Evolutionary conservation across 2,113 vertebrate genomes (phyloP), one percentile per base, ranked within the genome.

Genomic region (Scytalopus superciliaris): DNA sequence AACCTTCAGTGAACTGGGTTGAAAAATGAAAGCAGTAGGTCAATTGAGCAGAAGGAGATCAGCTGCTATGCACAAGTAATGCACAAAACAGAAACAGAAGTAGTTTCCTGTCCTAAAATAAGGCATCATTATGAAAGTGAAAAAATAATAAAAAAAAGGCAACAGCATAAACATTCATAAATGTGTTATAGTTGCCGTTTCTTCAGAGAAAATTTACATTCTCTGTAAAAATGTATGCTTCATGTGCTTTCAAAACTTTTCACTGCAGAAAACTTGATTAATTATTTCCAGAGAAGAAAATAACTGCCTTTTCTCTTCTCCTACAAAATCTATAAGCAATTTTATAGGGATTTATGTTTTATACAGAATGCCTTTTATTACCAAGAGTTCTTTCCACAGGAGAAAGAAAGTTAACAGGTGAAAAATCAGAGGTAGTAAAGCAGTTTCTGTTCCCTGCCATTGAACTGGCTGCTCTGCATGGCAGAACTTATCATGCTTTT

Each of bases 231-330:
- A 83, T 49, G 11, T 56, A 28, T 84, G 19, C 31, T 89, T 66
- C 95, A 47, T 62, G 17, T 89, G 23, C 30, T 90, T 92, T 94
- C 31, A 86, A 78, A 86, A 60, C 10, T 83, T 95, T 76, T 92
- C 8, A 9, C 84, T 84, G 27, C 28, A 82, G 69, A 96, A 96
- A 91, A 4, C 55, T 86, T 76, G 56, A 91, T 86, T 93, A 94
- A 78, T 96, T 89, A 76, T 85, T 93, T 92, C 64, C 64, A 85
- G 40, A 19, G 59, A 95, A 92, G 35, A 90, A 84, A 53, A 55
- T 74, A 93, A 83, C 76, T 89, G 28, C 37, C 9, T 88, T 91
- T 89, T 85, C 8, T 94, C 5, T 53, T 93, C 52, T 63, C 66
- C 74, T 92, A 67, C 39, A 76, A 85, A 96, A 30, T 19, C 19